Base-by-base conservation (phyloP, 2,113 vertebrate genomes). In the Macheiramphus alcinus region DNA sequence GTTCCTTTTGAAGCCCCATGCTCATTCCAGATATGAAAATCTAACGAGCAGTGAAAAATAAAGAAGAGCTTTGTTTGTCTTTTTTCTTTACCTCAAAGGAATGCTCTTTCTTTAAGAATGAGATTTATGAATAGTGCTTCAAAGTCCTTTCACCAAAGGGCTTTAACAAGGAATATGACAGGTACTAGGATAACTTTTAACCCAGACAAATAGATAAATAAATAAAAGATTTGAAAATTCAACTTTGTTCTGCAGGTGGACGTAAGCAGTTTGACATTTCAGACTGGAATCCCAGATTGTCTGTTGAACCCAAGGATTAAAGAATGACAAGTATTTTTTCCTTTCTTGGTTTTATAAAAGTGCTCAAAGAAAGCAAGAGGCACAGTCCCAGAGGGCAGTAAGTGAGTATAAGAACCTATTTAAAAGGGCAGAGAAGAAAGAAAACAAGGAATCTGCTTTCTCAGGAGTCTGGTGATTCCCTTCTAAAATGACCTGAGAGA, bases 181-280 rank as follows among this genome's bases (percentile, higher is more conserved):
- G 83, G 74, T 67, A 62, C 50, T 59, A 61, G 84, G 80, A 89
- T 89, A 87, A 80, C 45, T 76, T 81, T 93, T 93, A 94, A 93
- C 76, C 52, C 75, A 92, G 62, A 2, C 42, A 93, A 93, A 91
- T 8, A 91, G 80, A 94, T 73, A 95, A 96, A 96, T 93, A 97
- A 94, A 94, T 68, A 91, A 78, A 93, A 93, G 63, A 93, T 82
- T 90, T 83, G n/a, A 91, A 96, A 96, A 96, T 94, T 90, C 75
- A 96, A 40, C 91, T 97, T 93, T 90, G 86, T 86, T 90, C 85
- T 92, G 67, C 55, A 76, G 72, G 74, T 96, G 95, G 85, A 90
- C 10, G 0, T 86, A 90, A 95, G 85, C 67, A 80, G 81, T 90
- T 93, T 97, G 93, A 93, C 90, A 95, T 90, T 97, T 96, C 63